Evolutionary conservation across 2,888 invertebrate genomes (phyloP).

Genomic region (Stenotaenia linearis): DNA sequence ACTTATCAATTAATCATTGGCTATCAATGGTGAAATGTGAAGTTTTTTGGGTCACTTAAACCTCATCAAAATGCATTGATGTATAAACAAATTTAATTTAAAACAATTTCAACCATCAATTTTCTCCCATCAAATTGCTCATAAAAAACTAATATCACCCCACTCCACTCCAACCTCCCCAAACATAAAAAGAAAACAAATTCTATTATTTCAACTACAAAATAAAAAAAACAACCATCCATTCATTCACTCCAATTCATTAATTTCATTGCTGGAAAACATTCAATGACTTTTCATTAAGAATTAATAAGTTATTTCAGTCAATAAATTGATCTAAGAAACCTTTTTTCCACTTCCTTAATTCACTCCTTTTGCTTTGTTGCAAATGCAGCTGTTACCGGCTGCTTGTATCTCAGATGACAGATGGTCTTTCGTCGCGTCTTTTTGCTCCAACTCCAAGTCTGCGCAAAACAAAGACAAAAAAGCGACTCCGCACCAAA

Average conservation of each 20-base stretch:
- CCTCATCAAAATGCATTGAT: too few relatives aligned
- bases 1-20: too few relatives aligned
- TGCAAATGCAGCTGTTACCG: conserved; percentile 4
- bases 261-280: background rate
- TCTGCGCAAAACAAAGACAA: background rate
- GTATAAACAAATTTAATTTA: too few relatives aligned
- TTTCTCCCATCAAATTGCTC: too few relatives aligned
- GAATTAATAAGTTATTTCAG: background rate
- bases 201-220: too few relatives aligned
- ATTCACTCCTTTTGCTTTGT: background rate
- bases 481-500: background rate
- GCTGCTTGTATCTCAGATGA: background rate
- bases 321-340: conserved; percentile 1
- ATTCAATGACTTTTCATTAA: background rate
- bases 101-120: too few relatives aligned
- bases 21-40: too few relatives aligned
- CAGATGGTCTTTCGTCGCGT: background rate
- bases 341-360: background rate
- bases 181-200: too few relatives aligned
- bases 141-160: too few relatives aligned
- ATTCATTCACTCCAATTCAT: background rate
- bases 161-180: too few relatives aligned
- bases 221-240: background rate
- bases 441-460: background rate
- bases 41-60: too few relatives aligned